These are phyloP conservation scores for Theocolax elegans DNA, from an alignment of 1,140 invertebrate genomes.

Conservation along the genomic window DNA sequence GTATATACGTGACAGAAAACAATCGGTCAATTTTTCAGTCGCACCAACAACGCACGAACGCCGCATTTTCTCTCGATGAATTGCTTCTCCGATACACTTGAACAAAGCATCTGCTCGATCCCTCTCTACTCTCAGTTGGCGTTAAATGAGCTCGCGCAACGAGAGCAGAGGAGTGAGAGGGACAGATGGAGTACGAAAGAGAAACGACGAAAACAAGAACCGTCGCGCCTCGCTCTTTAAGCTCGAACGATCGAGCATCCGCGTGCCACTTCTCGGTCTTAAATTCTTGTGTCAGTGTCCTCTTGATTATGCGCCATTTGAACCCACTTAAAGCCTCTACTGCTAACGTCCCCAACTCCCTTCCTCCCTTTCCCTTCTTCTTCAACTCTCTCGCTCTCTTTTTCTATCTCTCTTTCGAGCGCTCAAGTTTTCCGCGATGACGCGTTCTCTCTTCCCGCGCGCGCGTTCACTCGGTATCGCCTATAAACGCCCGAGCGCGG, in stretches of 20 bases:
- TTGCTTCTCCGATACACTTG: conserved; percentile 25
- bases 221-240: background rate
- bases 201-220: background rate
- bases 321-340: conserved; percentile 14
- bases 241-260: background rate
- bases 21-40: conserved; percentile 30
- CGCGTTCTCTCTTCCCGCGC: background rate
- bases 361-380: background rate
- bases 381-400: background rate
- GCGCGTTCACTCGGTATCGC: background rate
- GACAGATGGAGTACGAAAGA: background rate
- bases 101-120: background rate
- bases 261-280: conserved; percentile 4
- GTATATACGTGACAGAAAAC: background rate
- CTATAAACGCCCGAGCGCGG: background rate
- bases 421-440: conserved; percentile 3
- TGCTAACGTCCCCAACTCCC: too few species aligned
- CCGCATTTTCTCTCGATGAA: conserved; percentile 17
- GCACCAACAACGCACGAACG: background rate
- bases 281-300: conserved; percentile 31
- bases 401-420: background rate
- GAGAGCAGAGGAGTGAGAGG: background rate
- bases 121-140: background rate
- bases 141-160: background rate
- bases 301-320: conserved; percentile 32